Evolutionary conservation across 2,888 invertebrate genomes (phyloP).

Genomic region (Calameuta pallipes): DNA sequence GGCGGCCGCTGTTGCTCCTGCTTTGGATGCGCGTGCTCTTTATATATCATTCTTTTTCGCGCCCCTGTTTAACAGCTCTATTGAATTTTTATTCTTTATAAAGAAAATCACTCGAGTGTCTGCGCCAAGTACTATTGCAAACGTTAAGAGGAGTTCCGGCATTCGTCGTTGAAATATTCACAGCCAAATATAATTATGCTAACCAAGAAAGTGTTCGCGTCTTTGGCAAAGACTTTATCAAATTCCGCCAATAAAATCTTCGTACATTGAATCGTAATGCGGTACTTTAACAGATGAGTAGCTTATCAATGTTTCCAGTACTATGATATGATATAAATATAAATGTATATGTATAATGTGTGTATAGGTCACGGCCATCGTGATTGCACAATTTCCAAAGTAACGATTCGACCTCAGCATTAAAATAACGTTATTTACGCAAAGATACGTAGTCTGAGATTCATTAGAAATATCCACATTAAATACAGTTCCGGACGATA

Average conservation of each 20-base stretch:
- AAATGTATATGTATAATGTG: slow-evolving; percentile 18
- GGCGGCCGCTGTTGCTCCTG: neutral
- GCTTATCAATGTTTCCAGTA: neutral
- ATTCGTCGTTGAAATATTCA: slow-evolving; percentile 25
- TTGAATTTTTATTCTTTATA: slow-evolving; percentile 39
- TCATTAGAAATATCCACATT: slow-evolving; percentile 39
- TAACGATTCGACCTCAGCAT: neutral
- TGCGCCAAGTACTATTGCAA: slow-evolving; percentile 17
- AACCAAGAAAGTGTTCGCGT: slow-evolving; percentile 17
- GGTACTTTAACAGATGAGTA: neutral
- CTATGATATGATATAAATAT: neutral
- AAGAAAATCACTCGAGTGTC: slow-evolving; percentile 36
- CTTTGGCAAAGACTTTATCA: neutral
- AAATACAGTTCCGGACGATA: slow-evolving; percentile 23
- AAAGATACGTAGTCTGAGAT: slow-evolving; percentile 38
- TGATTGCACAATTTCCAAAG: slow-evolving; percentile 11
- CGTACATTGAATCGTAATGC: neutral
- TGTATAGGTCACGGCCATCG: slow-evolving; percentile 31
- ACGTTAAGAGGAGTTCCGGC: slow-evolving; percentile 6
- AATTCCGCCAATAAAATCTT: neutral
- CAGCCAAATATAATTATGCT: slow-evolving; percentile 29
- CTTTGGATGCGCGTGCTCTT: neutral
- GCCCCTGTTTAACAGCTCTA: slow-evolving; percentile 32
- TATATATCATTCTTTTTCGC: slow-evolving; percentile 36
- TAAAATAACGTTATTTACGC: slow-evolving; percentile 41